Conservation (phyloP, 92 coral and sea anemone species). For the Phenganax subtilis region DNA sequence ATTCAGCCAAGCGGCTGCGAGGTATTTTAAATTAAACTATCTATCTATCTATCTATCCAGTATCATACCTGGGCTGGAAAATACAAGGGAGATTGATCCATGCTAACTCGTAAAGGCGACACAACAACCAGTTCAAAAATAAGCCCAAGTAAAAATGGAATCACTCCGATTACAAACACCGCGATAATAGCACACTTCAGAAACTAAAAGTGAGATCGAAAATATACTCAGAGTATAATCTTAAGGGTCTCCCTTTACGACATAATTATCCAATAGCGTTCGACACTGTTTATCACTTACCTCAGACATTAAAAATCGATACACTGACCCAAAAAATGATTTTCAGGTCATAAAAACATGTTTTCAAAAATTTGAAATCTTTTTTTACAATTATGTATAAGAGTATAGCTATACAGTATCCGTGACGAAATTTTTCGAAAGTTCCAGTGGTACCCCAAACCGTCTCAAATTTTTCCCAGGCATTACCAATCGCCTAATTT, state of each 20-base stretch:
- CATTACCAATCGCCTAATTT: no score
- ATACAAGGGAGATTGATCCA: constrained; percentile 95
- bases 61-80: constrained; percentile 93
- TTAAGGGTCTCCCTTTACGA: no score
- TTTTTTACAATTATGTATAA: no score
- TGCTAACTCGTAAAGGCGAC: constrained; percentile 91
- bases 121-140: constrained; percentile 94
- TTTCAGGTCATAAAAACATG: no score
- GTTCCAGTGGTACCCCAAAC: no score
- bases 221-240: neutral
- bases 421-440: no score
- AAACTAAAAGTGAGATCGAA: constrained; percentile 48
- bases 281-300: neutral
- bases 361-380: no score
- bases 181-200: constrained; percentile 74
- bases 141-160: constrained; percentile 85
- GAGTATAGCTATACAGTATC: no score
- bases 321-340: neutral
- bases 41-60: neutral
- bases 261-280: neutral
- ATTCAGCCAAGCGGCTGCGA: no score
- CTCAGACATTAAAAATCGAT: neutral
- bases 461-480: no score
- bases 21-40: no score
- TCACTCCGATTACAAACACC: constrained; percentile 70